Base-by-base conservation (phyloP, 2,888 invertebrate genomes). In the Mayetiola destructor region DNA sequence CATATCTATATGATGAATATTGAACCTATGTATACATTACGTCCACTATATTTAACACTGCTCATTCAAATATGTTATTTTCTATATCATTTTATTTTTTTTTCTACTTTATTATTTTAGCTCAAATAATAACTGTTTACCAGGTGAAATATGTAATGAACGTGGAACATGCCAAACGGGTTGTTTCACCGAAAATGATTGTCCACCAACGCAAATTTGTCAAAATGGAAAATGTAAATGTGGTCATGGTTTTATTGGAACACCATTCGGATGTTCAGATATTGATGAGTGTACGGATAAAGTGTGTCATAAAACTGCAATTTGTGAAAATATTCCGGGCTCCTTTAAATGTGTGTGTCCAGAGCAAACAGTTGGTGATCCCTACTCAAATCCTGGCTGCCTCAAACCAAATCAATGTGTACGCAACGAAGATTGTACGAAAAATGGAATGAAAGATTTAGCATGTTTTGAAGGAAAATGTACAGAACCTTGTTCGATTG, bases 41-140 rank as follows among this genome's bases (percentile, higher is more conserved):
- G n/a, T n/a, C n/a, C n/a, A n/a, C n/a, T n/a, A n/a, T n/a, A n/a
- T n/a, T n/a, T n/a, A n/a, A n/a, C n/a, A n/a, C n/a, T n/a, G n/a
- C n/a, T n/a, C n/a, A n/a, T n/a, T n/a, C n/a, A n/a, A n/a, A n/a
- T n/a, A n/a, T n/a, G n/a, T n/a, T n/a, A n/a, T n/a, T n/a, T n/a
- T n/a, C n/a, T n/a, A n/a, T n/a, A n/a, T n/a, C n/a, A n/a, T n/a
- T n/a, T n/a, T n/a, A n/a, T n/a, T n/a, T n/a, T n/a, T n/a, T n/a
- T n/a, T n/a, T n/a, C n/a, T n/a, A n/a, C n/a, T n/a, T n/a, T n/a
- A n/a, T n/a, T n/a, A n/a, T n/a, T n/a, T n/a, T n/a, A n/a, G 37
- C 29, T 83, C 86, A 10, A 90, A 90, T 67, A 88, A 86, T 65
- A 93, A 92, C 66, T 93, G 93, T 65, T 75, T 91, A 64, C 85